A percentile compares a stretch with the other conserved stretches of the same genome.
Evolutionary conservation across 2,888 invertebrate genomes (phyloP).

Genomic region (Cyaniris semiargus): DNA sequence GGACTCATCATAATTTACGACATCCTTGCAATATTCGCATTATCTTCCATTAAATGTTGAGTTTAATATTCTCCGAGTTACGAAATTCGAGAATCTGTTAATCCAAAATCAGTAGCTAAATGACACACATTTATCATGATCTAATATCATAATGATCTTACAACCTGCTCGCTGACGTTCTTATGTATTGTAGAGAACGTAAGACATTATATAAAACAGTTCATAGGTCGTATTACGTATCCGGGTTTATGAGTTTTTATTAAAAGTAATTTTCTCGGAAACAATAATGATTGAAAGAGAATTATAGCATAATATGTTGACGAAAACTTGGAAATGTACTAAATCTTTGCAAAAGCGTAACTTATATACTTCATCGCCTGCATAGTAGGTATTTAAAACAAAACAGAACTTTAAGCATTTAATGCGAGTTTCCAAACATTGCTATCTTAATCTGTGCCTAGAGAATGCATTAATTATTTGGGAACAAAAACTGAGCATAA

Average conservation of each 20-base stretch:
- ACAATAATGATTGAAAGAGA: not conserved
- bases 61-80: not conserved
- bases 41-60: slow-evolving; percentile 1
- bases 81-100: not conserved
- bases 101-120: slow-evolving; percentile 8
- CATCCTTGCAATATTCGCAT: slow-evolving; percentile 6
- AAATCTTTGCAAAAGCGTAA: not conserved
- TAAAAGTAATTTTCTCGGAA: not conserved
- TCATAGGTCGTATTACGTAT: slow-evolving; percentile 29
- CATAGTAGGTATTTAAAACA: not conserved
- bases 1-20: slow-evolving; percentile 6
- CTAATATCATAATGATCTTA: slow-evolving; percentile 8
- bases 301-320: not conserved
- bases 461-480: slow-evolving; percentile 19
- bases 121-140: slow-evolving; percentile 6
- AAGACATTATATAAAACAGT: slow-evolving; percentile 21
- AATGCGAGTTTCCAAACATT: not conserved
- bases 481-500: slow-evolving; percentile 31
- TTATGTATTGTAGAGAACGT: not conserved
- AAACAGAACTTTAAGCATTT: not conserved
- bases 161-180: slow-evolving; percentile 7
- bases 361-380: not conserved
- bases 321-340: not conserved
- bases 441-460: slow-evolving; percentile 14
- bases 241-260: not conserved